Conservation (phyloP, 2,888 invertebrate species). For the Catonia carolina region DNA sequence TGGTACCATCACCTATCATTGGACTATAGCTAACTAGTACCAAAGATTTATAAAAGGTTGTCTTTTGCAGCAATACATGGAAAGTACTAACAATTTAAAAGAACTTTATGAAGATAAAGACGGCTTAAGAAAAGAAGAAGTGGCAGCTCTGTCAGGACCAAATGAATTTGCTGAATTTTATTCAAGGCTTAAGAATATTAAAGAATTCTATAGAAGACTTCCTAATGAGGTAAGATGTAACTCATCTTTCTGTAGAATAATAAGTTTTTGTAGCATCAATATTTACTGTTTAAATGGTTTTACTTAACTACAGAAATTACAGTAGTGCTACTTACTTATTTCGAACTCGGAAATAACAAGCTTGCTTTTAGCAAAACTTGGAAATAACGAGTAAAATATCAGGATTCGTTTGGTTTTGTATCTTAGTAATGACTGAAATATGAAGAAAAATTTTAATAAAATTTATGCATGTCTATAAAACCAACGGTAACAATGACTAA, state of each 20-base stretch:
- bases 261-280: constrained; percentile 9
- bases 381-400: too few relatives aligned
- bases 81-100: constrained; percentile 69
- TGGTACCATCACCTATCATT: not conserved
- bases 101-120: constrained; percentile 97
- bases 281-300: not conserved
- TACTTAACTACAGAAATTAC: not conserved
- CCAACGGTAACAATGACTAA: too few relatives aligned
- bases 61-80: constrained; percentile 58
- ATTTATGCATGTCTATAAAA: too few relatives aligned
- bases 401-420: too few relatives aligned
- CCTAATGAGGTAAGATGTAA: constrained; percentile 82
- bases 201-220: constrained; percentile 93
- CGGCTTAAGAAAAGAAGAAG: constrained; percentile 89
- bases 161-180: constrained; percentile 99
- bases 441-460: too few relatives aligned
- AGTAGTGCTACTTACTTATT: too few relatives aligned
- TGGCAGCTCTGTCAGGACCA: constrained; percentile 88
- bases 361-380: too few relatives aligned
- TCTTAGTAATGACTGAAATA: too few relatives aligned
- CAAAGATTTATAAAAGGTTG: too few relatives aligned
- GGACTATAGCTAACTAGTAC: too few relatives aligned
- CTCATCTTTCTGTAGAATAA: too few relatives aligned
- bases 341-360: too few relatives aligned
- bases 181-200: constrained; percentile 83